These are phyloP conservation scores for Phacellophora camtschatica DNA, from an alignment of 30 jellyfish, hydroid and myxozoan species.

Conservation along the genomic window DNA sequence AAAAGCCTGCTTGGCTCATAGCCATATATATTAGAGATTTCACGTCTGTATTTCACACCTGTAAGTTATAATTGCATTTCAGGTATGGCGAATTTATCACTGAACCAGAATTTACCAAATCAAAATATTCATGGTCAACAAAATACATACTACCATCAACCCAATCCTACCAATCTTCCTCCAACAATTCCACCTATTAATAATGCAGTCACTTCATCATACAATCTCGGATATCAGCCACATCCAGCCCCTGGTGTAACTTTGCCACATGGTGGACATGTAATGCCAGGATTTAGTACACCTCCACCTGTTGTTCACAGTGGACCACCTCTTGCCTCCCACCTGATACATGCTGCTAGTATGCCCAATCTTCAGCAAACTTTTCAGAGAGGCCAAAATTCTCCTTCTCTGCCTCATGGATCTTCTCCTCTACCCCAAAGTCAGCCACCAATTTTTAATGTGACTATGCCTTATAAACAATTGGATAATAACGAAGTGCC, in stretches of 20 bases:
- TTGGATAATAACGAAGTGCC: constrained; percentile 24
- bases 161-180: neutral
- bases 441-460: constrained; percentile 31
- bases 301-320: constrained; percentile 19
- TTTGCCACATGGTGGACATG: neutral
- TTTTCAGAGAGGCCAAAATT: neutral
- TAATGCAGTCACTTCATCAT: too few species aligned
- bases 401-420: neutral
- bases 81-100: constrained; percentile 48
- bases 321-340: constrained; percentile 7
- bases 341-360: constrained; percentile 56
- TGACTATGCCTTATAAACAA: neutral
- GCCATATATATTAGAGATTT: too few species aligned
- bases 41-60: too few species aligned
- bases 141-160: neutral
- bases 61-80: too few species aligned
- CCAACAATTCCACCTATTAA: neutral
- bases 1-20: too few species aligned
- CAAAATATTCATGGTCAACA: neutral
- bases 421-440: neutral
- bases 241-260: too few species aligned
- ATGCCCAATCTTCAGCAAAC: constrained; percentile 43
- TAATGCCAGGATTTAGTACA: constrained; percentile 34
- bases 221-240: too few species aligned
- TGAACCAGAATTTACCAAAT: neutral